phyloP scores from a whole-genome alignment of 2,797 vertebrate genomes.

The Enteromius afrohamiltoni region DNA sequence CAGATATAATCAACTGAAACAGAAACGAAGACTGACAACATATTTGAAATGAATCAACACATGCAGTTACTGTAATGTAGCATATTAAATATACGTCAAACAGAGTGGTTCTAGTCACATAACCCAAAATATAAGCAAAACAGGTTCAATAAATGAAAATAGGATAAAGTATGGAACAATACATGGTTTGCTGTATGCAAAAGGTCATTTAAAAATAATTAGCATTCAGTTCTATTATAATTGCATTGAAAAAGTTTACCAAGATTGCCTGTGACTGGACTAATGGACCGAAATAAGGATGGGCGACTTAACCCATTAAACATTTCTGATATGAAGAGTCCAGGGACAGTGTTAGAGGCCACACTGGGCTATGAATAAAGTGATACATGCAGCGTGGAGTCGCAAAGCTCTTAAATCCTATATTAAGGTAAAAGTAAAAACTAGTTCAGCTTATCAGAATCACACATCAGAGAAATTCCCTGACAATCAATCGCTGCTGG shows the following conservation, averaged over 20 bases:
- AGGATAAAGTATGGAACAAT: background rate
- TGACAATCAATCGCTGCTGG: slow-evolving; percentile 19
- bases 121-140: background rate
- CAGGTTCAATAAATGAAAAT: background rate
- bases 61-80: background rate
- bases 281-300: slow-evolving; percentile 8
- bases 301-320: slow-evolving; percentile 4
- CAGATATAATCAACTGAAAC: slow-evolving; percentile 17
- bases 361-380: slow-evolving; percentile 15
- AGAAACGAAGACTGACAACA: slow-evolving; percentile 16
- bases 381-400: slow-evolving; percentile 14
- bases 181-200: background rate
- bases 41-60: slow-evolving; percentile 14
- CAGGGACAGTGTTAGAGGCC: background rate
- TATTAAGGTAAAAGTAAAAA: background rate
- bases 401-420: background rate
- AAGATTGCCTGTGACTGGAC: background rate
- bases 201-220: background rate
- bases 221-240: background rate
- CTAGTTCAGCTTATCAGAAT: background rate
- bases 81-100: slow-evolving; percentile 12
- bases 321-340: background rate
- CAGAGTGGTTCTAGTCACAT: background rate
- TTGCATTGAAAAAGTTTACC: background rate
- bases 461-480: background rate